Evolutionary conservation across 2,113 vertebrate species (phyloP), one percentile per base, ranked within the genome.

Genomic region (Sciurus niger): DNA sequence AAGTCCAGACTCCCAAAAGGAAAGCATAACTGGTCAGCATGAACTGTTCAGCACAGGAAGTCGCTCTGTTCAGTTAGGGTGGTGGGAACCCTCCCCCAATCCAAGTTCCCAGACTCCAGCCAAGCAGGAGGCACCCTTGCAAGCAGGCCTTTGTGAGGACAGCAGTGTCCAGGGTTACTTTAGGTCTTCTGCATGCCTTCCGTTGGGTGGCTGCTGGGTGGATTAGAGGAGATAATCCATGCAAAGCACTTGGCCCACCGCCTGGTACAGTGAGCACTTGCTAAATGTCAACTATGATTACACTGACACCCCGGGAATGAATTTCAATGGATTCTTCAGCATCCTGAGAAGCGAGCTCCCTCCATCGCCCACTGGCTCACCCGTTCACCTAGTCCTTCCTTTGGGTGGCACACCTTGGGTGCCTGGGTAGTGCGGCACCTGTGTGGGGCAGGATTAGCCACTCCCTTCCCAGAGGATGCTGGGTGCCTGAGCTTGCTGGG

Each of bases 71-170:
- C 10, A 84, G 16, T 55, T 20, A 40, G 22, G 46, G 6, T 58
- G 34, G 2, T 18, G 22, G 0, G 0, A 4, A 24, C 48, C 53
- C 10, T 60, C 11, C 30, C 0, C 0, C 46, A 63, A 63, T 43
- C 40, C 60, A n/a, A 4, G n/a, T 25, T 53, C 32, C 63, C 53
- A 7, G 37, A 6, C 32, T 72, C 30, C 3, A 48, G 53, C 37
- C 76, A 24, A 16, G 11, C 20, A 1, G 13, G 72, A 53, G 40
- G 22, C 22, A 37, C 3, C 53, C 40, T 12, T 51, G 73, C 67
- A 67, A 28, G 72, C 72, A 55, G 65, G n/a, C 8, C 43, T 87
- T 65, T 40, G 34, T 70, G 0, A 34, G 34, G 73, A 18, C 0
- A 10, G 17, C 37, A 7, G 17, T 3, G 60, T 11, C 22, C 46